Conservation (phyloP, 1,140 invertebrate species). For the Zaprionus africanus region DNA sequence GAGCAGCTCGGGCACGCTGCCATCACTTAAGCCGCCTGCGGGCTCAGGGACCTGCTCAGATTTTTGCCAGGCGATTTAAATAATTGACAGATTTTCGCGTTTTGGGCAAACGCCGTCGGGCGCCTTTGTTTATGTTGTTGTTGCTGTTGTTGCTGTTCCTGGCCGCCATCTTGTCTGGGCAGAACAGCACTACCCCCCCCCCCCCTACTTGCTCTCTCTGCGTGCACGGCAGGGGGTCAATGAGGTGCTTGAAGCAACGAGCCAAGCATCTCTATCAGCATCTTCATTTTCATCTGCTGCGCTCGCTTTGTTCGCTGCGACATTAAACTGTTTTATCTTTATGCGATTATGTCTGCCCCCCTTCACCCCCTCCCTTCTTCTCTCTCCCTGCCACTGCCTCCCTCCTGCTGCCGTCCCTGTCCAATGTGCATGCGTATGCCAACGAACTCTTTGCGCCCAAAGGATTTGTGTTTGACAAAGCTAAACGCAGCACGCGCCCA, state of each 20-base stretch:
- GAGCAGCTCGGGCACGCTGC: conserved; percentile 12
- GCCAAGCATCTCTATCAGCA: background rate
- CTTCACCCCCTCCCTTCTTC: too few relatives aligned
- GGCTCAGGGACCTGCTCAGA: conserved; percentile 54
- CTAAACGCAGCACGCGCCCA: conserved; percentile 68
- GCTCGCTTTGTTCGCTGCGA: conserved; percentile 62
- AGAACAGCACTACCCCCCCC: background rate
- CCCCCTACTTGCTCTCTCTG: background rate
- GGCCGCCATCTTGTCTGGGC: conserved; percentile 35
- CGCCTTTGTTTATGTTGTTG: conserved; percentile 29
- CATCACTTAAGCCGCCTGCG: conserved; percentile 34
- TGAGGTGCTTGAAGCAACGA: conserved; percentile 21
- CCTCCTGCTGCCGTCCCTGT: background rate
- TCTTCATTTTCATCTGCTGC: conserved; percentile 34
- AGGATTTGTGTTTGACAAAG: conserved; percentile 82
- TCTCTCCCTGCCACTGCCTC: background rate
- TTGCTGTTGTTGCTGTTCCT: background rate
- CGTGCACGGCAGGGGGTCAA: conserved; percentile 34
- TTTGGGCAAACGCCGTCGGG: conserved; percentile 32
- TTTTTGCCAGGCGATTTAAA: conserved; percentile 75
- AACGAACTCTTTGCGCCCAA: conserved; percentile 77
- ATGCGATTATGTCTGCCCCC: conserved; percentile 75
- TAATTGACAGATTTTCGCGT: conserved; percentile 78
- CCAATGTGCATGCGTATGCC: conserved; percentile 49
- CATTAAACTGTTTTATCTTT: conserved; percentile 83